A percentile compares a stretch with the other conserved stretches of the same genome.
Conservation (phyloP, 30 jellyfish, hydroid and myxozoan species). For the Pelagia noctiluca region DNA sequence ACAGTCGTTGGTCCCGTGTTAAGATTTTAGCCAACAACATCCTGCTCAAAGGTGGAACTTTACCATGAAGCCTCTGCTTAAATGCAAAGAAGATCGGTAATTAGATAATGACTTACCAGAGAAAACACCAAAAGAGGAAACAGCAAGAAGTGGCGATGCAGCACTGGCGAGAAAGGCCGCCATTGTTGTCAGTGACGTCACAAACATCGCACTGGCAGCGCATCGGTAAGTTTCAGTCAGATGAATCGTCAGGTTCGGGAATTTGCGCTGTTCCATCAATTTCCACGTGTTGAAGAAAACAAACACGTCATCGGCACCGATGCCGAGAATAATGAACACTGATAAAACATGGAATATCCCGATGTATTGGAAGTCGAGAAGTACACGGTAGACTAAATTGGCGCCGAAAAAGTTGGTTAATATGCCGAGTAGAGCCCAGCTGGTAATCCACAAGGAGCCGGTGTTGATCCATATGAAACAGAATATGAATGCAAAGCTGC, state of each 20-base stretch:
- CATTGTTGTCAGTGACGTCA: conserved; percentile 94
- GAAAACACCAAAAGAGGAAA: conserved; percentile 95
- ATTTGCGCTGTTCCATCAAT: conserved; percentile 76
- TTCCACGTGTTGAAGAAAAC: conserved; percentile 97
- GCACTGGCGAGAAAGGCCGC: conserved; percentile 99
- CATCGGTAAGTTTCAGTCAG: conserved; percentile 90
- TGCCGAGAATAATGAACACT: conserved; percentile 91
- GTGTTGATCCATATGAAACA: conserved; percentile 93
- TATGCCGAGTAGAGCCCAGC: conserved; percentile 96
- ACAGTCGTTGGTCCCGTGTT: too few species aligned
- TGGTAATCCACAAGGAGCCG: conserved; percentile 94
- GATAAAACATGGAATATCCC: conserved; percentile 96
- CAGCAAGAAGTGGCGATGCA: conserved; percentile 96
- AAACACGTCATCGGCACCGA: conserved; percentile 97
- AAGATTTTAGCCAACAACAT: too few species aligned
- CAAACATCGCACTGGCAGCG: conserved; percentile 99
- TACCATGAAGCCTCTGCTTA: too few species aligned
- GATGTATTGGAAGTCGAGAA: conserved; percentile 86
- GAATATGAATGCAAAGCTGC: conserved; percentile 88
- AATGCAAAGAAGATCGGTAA: too few species aligned
- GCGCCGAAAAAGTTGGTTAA: conserved; percentile 96
- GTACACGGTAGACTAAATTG: conserved; percentile 84
- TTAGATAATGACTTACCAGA: conserved; percentile 96
- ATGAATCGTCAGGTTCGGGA: conserved; percentile 74
- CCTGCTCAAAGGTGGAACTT: too few species aligned